Evolutionary conservation across 2,797 vertebrate species (phyloP).

Genomic region (Chelonia mydas): DNA sequence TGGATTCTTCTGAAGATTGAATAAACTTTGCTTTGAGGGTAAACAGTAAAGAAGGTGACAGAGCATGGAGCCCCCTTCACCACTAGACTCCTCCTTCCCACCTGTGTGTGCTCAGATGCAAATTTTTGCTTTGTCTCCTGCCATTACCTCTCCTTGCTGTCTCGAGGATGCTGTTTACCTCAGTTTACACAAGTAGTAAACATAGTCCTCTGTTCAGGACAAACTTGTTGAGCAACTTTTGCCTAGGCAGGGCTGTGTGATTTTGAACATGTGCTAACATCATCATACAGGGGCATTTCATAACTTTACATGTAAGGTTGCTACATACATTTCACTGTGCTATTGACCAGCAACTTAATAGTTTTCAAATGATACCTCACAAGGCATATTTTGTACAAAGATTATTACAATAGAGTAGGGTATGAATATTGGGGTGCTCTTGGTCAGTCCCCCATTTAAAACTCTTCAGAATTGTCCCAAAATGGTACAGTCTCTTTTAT

Average conservation of each 20-base stretch:
- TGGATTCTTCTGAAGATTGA: not conserved
- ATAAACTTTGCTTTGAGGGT: no score
- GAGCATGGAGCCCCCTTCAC: no score
- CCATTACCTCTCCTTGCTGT: not conserved
- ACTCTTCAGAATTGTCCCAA: not conserved
- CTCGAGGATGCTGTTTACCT: not conserved
- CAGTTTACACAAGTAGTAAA: not conserved
- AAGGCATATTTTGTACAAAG: not conserved
- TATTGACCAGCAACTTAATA: not conserved
- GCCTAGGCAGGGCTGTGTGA: not conserved
- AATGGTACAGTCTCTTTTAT: not conserved
- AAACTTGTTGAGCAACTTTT: not conserved
- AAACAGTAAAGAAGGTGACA: not conserved
- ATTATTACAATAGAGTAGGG: not conserved
- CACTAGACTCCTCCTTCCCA: not conserved
- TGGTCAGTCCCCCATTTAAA: not conserved
- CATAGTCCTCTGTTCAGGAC: not conserved
- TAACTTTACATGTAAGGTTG: not conserved
- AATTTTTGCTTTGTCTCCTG: not conserved
- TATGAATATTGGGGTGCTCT: not conserved
- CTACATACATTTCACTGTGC: not conserved
- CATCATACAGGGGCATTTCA: not conserved
- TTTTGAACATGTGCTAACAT: not conserved
- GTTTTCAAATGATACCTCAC: not conserved
- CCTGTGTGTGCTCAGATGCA: not conserved